Base-by-base conservation (phyloP, 2,888 invertebrate genomes). In the Unio delphinus region DNA sequence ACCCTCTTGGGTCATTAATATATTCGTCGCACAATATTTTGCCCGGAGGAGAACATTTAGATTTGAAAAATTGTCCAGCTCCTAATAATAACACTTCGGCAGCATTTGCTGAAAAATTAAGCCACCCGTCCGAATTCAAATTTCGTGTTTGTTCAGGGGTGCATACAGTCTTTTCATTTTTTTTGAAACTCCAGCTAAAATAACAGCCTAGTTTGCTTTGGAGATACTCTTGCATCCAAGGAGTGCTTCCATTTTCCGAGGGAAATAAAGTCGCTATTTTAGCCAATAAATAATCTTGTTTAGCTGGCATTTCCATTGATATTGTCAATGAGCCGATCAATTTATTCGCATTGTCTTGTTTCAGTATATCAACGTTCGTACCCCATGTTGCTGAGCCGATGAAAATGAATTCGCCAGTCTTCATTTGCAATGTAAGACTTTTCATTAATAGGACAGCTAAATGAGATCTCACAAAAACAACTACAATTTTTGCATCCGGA, bases 361-460 rank as follows among this genome's bases (percentile, higher is more conserved):
- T 7, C n/a, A 69, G 28, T 23, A 65, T 56, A 20, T 60, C 61
- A 6, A 26, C 28, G n/a, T 61, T 62, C 18, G 54, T 61, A 45
- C 73, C 70, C 68, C 66, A 70, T 34, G 70, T 67, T 58, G 70
- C 73, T 4, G 73, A 73, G 20, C 70, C 73, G 55, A 73, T 73
- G 11, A 70, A 70, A 23, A 73, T 20, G 26, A 70, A 73, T 34
- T 70, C 65, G 1, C 70, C 70, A 20, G 61, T 54, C 3, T 70
- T 57, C 60, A 68, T 62, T 20, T 20, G 26, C 18, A 23, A 8
- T 23, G 65, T 58, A 3, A 70, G 11, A 26, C 20, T 58, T 17
- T 15, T 5, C 17, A 67, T 28, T 5, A 67, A 23, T 3, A 45
- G n/a, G 17, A 55, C 26, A 20, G 68, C 23, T 17, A 67, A 34